Conservation (phyloP, 2,888 invertebrate species). For the Drosophila kuntzei region DNA sequence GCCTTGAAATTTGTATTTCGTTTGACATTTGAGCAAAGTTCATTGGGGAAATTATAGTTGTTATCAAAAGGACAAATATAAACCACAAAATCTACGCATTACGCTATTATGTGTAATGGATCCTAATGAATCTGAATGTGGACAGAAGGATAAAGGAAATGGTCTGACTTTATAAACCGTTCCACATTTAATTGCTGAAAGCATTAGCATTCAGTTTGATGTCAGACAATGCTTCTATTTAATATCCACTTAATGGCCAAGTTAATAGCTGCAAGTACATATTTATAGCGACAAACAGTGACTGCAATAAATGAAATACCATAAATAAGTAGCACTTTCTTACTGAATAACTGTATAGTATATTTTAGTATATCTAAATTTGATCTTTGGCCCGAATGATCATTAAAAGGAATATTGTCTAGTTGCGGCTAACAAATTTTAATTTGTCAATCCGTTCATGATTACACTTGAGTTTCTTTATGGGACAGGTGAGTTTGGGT, state of each 20-base stretch:
- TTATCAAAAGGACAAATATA: slow-evolving; percentile 9
- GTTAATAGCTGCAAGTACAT: slow-evolving; percentile 31
- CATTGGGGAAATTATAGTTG: slow-evolving; percentile 14
- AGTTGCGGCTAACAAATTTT: slow-evolving; percentile 54
- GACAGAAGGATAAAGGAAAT: slow-evolving; percentile 7
- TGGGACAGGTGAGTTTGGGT: slow-evolving; percentile 56
- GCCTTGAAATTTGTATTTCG: slow-evolving; percentile 1
- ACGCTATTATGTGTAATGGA: slow-evolving; percentile 3
- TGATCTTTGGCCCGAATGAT: background rate
- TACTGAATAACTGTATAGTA: background rate
- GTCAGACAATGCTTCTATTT: slow-evolving; percentile 21
- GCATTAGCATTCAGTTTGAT: slow-evolving; percentile 8
- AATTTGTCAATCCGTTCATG: slow-evolving; percentile 42
- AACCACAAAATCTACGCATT: slow-evolving; percentile 1
- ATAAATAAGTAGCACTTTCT: background rate
- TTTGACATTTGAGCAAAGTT: slow-evolving; percentile 52
- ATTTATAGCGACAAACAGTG: background rate
- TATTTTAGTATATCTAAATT: background rate
- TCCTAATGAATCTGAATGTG: slow-evolving; percentile 18
- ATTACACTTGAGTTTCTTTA: slow-evolving; percentile 57
- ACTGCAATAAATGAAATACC: slow-evolving; percentile 5
- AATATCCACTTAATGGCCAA: slow-evolving; percentile 36
- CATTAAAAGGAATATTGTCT: background rate
- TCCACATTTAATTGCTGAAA: slow-evolving; percentile 11
- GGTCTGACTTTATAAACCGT: slow-evolving; percentile 13